phyloP scores from a whole-genome alignment of 2,888 invertebrate species.

The Orthosia gothica region DNA sequence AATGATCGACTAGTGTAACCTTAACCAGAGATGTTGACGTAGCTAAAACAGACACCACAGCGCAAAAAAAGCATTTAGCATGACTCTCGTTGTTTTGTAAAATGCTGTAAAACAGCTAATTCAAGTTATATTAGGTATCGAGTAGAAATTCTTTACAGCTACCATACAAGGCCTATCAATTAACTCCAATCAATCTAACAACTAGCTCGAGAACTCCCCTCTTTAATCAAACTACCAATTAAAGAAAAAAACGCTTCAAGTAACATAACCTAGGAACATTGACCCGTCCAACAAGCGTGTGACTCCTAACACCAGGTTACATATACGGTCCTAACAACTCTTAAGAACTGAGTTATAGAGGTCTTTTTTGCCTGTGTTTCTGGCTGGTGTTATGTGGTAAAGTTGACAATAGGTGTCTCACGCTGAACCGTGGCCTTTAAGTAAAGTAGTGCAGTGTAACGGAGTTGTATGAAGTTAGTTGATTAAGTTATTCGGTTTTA shows the following conservation, averaged over 20 bases:
- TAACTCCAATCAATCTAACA: conserved; percentile 32
- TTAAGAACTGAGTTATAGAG: not conserved
- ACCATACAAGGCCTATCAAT: conserved; percentile 23
- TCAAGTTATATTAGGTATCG: too few species aligned
- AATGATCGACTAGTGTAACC: too few species aligned
- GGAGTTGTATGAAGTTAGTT: conserved; percentile 47
- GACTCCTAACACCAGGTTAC: conserved; percentile 40
- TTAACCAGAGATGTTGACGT: too few species aligned
- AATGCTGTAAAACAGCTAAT: too few species aligned
- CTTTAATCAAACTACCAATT: conserved; percentile 32
- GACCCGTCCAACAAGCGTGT: conserved; percentile 57
- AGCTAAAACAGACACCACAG: too few species aligned
- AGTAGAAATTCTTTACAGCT: not conserved
- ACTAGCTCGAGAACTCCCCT: conserved; percentile 16
- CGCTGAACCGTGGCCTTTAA: conserved; percentile 77
- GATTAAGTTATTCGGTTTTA: conserved; percentile 58
- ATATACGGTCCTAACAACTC: conserved; percentile 14
- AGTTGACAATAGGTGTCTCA: conserved; percentile 85
- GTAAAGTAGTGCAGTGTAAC: conserved; percentile 86
- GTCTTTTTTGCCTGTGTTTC: conserved; percentile 47
- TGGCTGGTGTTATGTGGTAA: conserved; percentile 57
- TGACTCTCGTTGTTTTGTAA: too few species aligned
- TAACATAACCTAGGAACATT: conserved; percentile 52
- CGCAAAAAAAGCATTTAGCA: too few species aligned
- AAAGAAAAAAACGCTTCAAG: conserved; percentile 41